phyloP scores from a whole-genome alignment of 2,113 vertebrate genomes.

The Aphyosemion australe region DNA sequence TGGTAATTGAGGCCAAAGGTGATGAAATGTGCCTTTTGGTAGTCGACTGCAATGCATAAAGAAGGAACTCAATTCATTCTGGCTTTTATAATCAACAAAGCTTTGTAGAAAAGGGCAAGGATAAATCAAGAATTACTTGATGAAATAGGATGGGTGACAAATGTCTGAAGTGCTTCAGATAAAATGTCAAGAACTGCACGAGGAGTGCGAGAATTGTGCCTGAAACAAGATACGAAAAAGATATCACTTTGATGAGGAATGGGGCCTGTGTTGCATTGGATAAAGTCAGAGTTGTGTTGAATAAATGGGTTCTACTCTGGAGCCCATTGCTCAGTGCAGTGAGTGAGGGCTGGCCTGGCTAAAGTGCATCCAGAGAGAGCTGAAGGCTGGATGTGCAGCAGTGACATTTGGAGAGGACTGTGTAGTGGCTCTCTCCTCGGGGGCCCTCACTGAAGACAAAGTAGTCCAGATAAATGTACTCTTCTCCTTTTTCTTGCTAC shows the following conservation, averaged over 20 bases:
- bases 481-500: constrained; percentile 1
- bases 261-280: constrained; percentile 1
- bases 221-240: constrained; percentile 52
- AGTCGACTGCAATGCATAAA: constrained; percentile 41
- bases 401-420: constrained; percentile 48
- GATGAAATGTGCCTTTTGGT: constrained; percentile 30
- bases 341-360: constrained; percentile 11
- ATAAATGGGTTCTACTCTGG: constrained; percentile 16
- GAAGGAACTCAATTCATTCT: constrained; percentile 10
- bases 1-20: constrained; percentile 18
- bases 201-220: constrained; percentile 30
- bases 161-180: constrained; percentile 37
- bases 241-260: constrained; percentile 23
- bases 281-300: constrained; percentile 25
- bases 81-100: constrained; percentile 45
- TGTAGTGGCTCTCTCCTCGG: constrained; percentile 21
- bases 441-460: constrained; percentile 36
- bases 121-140: constrained; percentile 49
- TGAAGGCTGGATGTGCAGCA: constrained; percentile 31
- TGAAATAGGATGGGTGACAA: constrained; percentile 26
- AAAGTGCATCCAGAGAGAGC: constrained; percentile 47
- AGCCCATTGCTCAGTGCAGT: constrained; percentile 3
- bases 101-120: constrained; percentile 43
- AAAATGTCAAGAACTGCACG: constrained; percentile 1
- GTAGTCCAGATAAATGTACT: constrained; percentile 20